A percentile compares a stretch with the other conserved stretches of the same genome.
These are phyloP conservation scores for Ascaphus truei DNA, from an alignment of 2,113 vertebrate genomes.

Conservation along the genomic window DNA sequence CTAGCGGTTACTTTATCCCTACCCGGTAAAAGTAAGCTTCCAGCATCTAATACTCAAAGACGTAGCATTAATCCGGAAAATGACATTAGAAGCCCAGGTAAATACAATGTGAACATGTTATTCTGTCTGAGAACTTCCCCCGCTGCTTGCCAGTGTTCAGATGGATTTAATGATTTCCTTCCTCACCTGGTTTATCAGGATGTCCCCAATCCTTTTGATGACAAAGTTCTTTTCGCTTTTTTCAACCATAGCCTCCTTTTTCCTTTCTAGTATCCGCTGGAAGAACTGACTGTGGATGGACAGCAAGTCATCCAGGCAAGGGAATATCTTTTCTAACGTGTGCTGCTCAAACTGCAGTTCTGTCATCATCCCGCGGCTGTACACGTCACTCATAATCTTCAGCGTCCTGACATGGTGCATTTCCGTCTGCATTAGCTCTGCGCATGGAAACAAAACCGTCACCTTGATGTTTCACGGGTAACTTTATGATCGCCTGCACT, in stretches of 20 bases:
- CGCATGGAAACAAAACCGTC: too few relatives aligned
- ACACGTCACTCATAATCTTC: slow-evolving; percentile 93
- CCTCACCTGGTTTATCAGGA: slow-evolving; percentile 83
- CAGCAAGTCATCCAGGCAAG: slow-evolving; percentile 83
- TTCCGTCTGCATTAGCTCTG: slow-evolving; percentile 96
- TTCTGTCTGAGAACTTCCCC: too few relatives aligned
- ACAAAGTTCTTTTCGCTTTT: slow-evolving; percentile 72
- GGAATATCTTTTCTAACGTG: slow-evolving; percentile 83
- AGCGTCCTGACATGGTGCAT: slow-evolving; percentile 92
- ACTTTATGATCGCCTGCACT: too few relatives aligned
- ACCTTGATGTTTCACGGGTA: too few relatives aligned
- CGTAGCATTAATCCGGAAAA: too few relatives aligned
- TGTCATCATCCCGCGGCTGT: slow-evolving; percentile 81
- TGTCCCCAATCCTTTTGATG: slow-evolving; percentile 85
- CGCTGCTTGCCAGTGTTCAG: too few relatives aligned
- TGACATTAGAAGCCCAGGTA: too few relatives aligned
- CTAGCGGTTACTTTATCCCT: too few relatives aligned
- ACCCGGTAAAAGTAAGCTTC: too few relatives aligned
- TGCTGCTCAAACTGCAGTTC: slow-evolving; percentile 81
- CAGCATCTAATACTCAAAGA: too few relatives aligned
- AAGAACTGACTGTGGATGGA: slow-evolving; percentile 86
- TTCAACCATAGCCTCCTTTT: slow-evolving; percentile 70
- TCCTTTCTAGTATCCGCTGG: slow-evolving; percentile 84
- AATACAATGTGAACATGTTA: too few relatives aligned
- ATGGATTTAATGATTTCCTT: too few relatives aligned